Evolutionary conservation across 2,888 invertebrate genomes (phyloP), one percentile per base, ranked within the genome.

Genomic region (Calephelis perditalis): DNA sequence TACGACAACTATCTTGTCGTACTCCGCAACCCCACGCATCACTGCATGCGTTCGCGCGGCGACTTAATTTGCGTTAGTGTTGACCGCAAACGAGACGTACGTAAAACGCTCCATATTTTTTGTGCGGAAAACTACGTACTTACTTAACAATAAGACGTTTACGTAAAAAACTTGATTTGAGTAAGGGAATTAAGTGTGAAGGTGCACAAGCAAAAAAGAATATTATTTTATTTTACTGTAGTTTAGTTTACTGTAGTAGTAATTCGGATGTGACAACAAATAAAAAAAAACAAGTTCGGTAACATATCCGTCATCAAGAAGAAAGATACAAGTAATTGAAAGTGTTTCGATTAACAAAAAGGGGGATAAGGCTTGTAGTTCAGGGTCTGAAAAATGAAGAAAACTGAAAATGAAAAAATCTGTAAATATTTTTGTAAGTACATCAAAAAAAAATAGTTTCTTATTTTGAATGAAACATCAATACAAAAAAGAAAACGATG

Each of bases 111-210:
- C 15, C 26, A 47, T 47, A 47, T 1, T 47, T 47, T 47, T 47
- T 47, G 0, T 15, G 15, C 47, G 7, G 7, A 47, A 47, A 7
- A 15, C 47, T 47, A 47, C 9, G 15, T 3, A 7, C 8, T 3
- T 47, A 47, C 47, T 7, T 47, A 47, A 15, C 12, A 47, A 15
- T 47, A 26, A 47, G 15, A 47, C 47, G 47, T 47, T 47, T 26
- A 47, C 26, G 15, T 47, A 47, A 47, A 47, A 5, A 47, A 47
- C 47, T 47, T 15, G 47, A 47, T 47, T 7, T 47, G 47, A 46
- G 46, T 46, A 4, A 46, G 46, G 46, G 11, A 46, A 46, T 46
- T 46, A 46, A 46, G 5, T n/a, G 46, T 12, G 12, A 46, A 46
- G 11, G 46, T 46, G n/a, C 46, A 46, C 2, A 46, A 46, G 46